Conservation (phyloP, 2,888 invertebrate genomes). For the Keiferia lycopersicella region DNA sequence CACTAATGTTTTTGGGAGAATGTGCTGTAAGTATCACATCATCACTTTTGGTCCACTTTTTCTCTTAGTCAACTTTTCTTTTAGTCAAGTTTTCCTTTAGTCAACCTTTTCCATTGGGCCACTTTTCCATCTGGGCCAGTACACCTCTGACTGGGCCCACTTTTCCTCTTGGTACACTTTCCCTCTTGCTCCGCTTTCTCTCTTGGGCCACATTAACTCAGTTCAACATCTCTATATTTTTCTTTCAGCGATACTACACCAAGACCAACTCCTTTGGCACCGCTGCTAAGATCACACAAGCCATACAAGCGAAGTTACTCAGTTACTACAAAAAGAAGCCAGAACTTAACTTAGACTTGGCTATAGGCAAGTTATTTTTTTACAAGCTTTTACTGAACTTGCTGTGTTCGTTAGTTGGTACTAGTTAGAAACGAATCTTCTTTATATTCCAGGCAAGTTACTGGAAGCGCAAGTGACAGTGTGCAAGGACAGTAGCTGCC, state of each 20-base stretch:
- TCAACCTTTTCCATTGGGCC: too few relatives aligned
- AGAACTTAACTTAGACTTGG: conserved; percentile 50
- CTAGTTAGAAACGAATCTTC: too few relatives aligned
- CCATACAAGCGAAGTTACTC: conserved; percentile 45
- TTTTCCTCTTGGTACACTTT: too few relatives aligned
- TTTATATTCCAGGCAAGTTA: conserved; percentile 44
- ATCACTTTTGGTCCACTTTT: too few relatives aligned
- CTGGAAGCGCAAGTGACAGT: conserved; percentile 50
- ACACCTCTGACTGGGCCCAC: too few relatives aligned
- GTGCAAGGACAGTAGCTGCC: conserved; percentile 33
- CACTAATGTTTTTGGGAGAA: conserved; percentile 49
- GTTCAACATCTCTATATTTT: not conserved
- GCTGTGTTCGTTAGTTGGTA: too few relatives aligned
- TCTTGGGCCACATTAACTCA: too few relatives aligned
- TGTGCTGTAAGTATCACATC: conserved; percentile 52
- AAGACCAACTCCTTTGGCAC: conserved; percentile 35
- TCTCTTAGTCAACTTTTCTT: too few relatives aligned
- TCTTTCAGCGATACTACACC: conserved; percentile 53
- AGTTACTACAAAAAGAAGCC: conserved; percentile 34
- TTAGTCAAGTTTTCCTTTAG: too few relatives aligned
- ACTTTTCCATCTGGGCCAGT: too few relatives aligned
- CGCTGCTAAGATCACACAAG: conserved; percentile 45
- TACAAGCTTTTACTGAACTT: too few relatives aligned
- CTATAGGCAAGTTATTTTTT: conserved; percentile 41
- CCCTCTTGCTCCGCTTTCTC: too few relatives aligned